Base-by-base conservation (phyloP, 2,113 vertebrate genomes). In the Bothrops jararaca region DNA sequence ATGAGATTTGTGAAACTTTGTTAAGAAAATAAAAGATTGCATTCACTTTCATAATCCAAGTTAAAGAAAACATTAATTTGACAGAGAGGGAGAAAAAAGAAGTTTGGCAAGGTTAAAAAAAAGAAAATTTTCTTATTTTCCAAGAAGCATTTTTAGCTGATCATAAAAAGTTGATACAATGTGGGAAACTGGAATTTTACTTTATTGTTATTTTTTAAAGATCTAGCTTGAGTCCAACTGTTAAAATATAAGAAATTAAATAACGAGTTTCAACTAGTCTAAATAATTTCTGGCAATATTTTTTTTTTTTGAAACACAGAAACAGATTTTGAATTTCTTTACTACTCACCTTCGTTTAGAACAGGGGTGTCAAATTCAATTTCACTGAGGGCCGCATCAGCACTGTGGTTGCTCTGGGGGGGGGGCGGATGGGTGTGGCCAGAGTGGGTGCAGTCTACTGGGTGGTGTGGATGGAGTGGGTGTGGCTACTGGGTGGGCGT, bases 261-360 rank as follows among this genome's bases (percentile, higher is more conserved):
- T 94, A 95, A 94, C 96, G 94, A 93, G 93, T 92, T 94, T 95
- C 95, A 95, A 94, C 94, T 96, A 94, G 95, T 90, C 95, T 93
- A 91, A 22, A 0, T 85, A 95, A 39, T 91, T 93, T 91, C 96
- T 93, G 54, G 94, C 92, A 95, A 93, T 95, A 93, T 94, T 95
- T 93, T 64, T 93, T 96, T 93, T 96, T 93, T 96, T 94, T 95
- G 95, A 96, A 96, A 96, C 93, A 96, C 95, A 95, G 93, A 57
- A 96, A 95, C 95, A 88, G 87, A 93, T 95, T 96, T 80, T 42
- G 34, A 42, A 39, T 80, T 42, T 22, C 7, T 20, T 18, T 42
- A 42, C 15, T 80, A 18, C 74, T 42, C 74, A 4, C 34, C 34
- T 22, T 34, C 34, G 20, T 42, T 80, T 39, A 10, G 34, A 42